Evolutionary conservation across 2,888 invertebrate species (phyloP).

Genomic region (Phortica magna): DNA sequence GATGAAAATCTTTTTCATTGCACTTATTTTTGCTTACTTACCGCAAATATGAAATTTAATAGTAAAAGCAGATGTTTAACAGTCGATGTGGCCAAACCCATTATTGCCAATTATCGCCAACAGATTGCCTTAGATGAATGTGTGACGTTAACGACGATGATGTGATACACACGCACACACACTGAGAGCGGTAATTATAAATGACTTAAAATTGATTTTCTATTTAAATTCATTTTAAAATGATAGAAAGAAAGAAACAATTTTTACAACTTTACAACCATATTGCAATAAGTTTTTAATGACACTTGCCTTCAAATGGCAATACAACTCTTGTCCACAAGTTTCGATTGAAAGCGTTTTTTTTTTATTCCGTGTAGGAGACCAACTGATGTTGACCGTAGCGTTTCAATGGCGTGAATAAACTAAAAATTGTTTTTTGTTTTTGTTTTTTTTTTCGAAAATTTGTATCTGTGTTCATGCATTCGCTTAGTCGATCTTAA

Average conservation of each 20-base stretch:
- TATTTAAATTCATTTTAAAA: not conserved
- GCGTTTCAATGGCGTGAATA: constrained; percentile 57
- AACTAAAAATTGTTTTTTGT: constrained; percentile 64
- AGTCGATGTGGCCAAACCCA: constrained; percentile 67
- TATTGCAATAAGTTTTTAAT: not conserved
- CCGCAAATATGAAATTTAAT: constrained; percentile 70
- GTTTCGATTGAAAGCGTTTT: not conserved
- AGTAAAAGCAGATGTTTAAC: constrained; percentile 70
- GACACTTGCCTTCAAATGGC: not conserved
- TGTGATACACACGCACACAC: not conserved
- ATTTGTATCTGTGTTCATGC: constrained; percentile 11
- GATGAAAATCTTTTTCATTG: not conserved
- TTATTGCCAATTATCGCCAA: constrained; percentile 55
- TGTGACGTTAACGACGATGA: not conserved
- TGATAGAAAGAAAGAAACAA: not conserved
- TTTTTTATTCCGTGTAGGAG: not conserved
- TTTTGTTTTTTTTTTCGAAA: constrained; percentile 52
- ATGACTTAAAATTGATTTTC: no score
- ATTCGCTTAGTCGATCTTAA: constrained; percentile 41
- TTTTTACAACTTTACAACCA: not conserved
- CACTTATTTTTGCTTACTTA: constrained; percentile 52
- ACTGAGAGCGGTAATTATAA: no score
- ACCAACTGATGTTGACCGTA: constrained; percentile 55
- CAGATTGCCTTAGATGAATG: constrained; percentile 46
- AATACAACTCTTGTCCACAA: constrained; percentile 3